phyloP scores from a whole-genome alignment of 1,140 invertebrate genomes.

The Drosophila neocordata region DNA sequence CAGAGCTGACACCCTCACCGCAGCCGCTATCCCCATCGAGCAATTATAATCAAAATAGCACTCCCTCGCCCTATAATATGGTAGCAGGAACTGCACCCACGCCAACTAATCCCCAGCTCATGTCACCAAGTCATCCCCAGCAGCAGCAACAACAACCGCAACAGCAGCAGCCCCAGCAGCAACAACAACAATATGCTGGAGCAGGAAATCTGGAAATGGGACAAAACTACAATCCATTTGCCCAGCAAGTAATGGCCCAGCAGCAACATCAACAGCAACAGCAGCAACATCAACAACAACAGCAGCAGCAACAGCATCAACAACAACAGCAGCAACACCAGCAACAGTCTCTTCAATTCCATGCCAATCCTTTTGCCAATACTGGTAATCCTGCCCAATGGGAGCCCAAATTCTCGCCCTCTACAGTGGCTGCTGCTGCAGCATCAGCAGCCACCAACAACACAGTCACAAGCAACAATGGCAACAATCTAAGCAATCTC shows the following conservation, averaged over 20 bases:
- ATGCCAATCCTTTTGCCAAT: slow-evolving; percentile 62
- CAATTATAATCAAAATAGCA: slow-evolving; percentile 76
- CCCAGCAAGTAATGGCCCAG: slow-evolving; percentile 60
- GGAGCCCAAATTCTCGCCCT: slow-evolving; percentile 69
- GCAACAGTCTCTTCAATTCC: slow-evolving; percentile 48
- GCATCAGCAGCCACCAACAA: slow-evolving; percentile 32
- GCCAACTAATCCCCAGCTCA: slow-evolving; percentile 56
- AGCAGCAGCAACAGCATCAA: slow-evolving; percentile 50
- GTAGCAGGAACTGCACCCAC: slow-evolving; percentile 34
- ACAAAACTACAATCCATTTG: slow-evolving; percentile 58
- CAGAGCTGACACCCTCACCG: slow-evolving; percentile 76
- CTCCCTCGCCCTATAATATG: slow-evolving; percentile 76
- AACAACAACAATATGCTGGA: slow-evolving; percentile 58
- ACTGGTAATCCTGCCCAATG: slow-evolving; percentile 53
- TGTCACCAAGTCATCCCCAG: slow-evolving; percentile 58
- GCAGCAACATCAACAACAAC: slow-evolving; percentile 53
- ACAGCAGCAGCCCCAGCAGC: slow-evolving; percentile 50
- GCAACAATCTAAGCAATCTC: slow-evolving; percentile 76
- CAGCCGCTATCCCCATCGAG: slow-evolving; percentile 77
- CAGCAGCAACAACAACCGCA: slow-evolving; percentile 51
- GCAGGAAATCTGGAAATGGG: slow-evolving; percentile 44
- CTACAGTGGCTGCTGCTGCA: slow-evolving; percentile 50
- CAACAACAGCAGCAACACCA: slow-evolving; percentile 50
- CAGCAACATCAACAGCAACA: slow-evolving; percentile 54
- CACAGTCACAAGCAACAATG: slow-evolving; percentile 42